Base-by-base conservation (phyloP, 1,140 invertebrate genomes). In the Aphelinus certus region DNA sequence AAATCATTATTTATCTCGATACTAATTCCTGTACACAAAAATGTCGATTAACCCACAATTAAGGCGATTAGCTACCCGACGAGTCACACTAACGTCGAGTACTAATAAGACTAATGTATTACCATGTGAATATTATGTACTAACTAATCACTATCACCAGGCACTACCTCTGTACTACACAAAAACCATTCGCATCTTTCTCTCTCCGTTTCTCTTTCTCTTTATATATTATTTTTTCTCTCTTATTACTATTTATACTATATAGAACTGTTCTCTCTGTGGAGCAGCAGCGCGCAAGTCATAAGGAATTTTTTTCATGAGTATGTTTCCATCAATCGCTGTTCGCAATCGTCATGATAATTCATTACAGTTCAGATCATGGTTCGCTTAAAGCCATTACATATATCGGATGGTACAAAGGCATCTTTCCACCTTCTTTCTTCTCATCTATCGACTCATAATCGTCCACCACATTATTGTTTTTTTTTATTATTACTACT, bases 391-490 rank as follows among this genome's bases (percentile, higher is more conserved):
- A 68, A 1, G 26, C 63, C 64, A 73, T 76, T 73, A 70, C 45
- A 71, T 73, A n/a, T 63, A 43, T 66, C 57, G 65, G 55, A 57
- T 63, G 62, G 57, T 74, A 69, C 71, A 76, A 75, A 73, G 74
- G 76, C 72, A 80, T 81, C 70, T 71, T 63, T 78, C 76, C 75
- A 76, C 74, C 75, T 78, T 81, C 78, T 78, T 83, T 81, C 78
- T 80, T 79, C 81, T 83, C 79, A 80, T 81, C 79, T 78, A 74
- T 80, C 78, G 78, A 78, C 77, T 80, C 74, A 79, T 79, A 71
- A 71, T 80, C 77, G 79, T 48, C 57, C 45, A 68, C 26, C 57
- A 56, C 63, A 76, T 70, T 53, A 53, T 53, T 53, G 42, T 75
- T 73, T 64, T 45, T 57, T 60, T 70, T 70, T 60, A 46, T 60